phyloP scores from a whole-genome alignment of 1,140 invertebrate species.

The Saccostrea echinata region DNA sequence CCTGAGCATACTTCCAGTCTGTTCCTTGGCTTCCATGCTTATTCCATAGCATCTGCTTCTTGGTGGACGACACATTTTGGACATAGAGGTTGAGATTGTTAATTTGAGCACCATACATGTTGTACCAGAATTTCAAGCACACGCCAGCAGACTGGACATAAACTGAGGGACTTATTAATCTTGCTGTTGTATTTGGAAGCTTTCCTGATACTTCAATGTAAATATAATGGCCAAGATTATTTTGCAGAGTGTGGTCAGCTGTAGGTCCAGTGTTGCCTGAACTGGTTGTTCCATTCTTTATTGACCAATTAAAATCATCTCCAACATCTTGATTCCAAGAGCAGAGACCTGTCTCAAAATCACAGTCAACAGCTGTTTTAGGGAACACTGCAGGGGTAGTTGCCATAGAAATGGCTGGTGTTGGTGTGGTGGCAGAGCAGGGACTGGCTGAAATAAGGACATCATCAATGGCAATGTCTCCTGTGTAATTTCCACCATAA shows the following conservation, averaged over 20 bases:
- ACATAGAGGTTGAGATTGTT: slow-evolving; percentile 71
- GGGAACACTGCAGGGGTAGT: slow-evolving; percentile 40
- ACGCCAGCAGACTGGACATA: slow-evolving; percentile 61
- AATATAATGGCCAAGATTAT: slow-evolving; percentile 67
- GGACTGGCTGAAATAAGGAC: slow-evolving; percentile 80
- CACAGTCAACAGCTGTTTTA: slow-evolving; percentile 71
- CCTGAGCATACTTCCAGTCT: slow-evolving; percentile 70
- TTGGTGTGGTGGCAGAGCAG: slow-evolving; percentile 74
- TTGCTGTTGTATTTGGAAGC: slow-evolving; percentile 84
- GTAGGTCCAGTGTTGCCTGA: slow-evolving; percentile 71
- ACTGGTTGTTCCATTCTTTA: slow-evolving; percentile 67
- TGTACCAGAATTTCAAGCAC: slow-evolving; percentile 86
- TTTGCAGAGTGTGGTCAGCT: slow-evolving; percentile 73
- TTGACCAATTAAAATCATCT: slow-evolving; percentile 75
- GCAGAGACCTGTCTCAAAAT: slow-evolving; percentile 74
- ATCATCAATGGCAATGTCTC: slow-evolving; percentile 89
- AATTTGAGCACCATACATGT: slow-evolving; percentile 85
- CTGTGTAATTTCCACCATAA: slow-evolving; percentile 84
- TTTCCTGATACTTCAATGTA: slow-evolving; percentile 69
- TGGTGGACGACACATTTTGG: slow-evolving; percentile 44
- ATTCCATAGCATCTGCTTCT: slow-evolving; percentile 68
- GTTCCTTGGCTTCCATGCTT: slow-evolving; percentile 70
- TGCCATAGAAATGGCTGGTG: neutral
- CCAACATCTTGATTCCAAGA: slow-evolving; percentile 71
- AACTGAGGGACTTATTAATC: slow-evolving; percentile 83